phyloP scores from a whole-genome alignment of 2,113 vertebrate species.

The Mastomys coucha region DNA sequence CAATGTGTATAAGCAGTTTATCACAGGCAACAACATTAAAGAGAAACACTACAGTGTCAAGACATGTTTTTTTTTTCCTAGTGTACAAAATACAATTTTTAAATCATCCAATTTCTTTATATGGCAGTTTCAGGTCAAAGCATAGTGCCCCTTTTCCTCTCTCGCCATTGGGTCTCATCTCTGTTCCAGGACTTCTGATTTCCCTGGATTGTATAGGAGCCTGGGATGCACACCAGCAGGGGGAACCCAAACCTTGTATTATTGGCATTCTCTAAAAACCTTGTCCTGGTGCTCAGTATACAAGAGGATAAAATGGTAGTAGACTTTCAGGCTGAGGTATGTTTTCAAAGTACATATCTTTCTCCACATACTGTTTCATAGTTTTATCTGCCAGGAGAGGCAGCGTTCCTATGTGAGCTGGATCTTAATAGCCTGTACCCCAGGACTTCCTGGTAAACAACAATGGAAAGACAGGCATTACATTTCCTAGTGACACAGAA shows the following conservation, averaged over 20 bases:
- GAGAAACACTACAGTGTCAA: constrained; percentile 44
- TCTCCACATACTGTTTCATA: background rate
- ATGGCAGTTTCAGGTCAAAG: constrained; percentile 31
- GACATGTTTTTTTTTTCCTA: constrained; percentile 35
- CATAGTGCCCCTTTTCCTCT: background rate
- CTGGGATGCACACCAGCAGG: constrained; percentile 81
- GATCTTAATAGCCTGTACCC: constrained; percentile 33
- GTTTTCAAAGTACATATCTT: constrained; percentile 46
- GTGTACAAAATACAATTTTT: constrained; percentile 61
- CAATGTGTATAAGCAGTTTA: constrained; percentile 62
- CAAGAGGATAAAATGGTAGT: constrained; percentile 47
- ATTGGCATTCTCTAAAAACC: constrained; percentile 25
- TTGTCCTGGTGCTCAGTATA: background rate
- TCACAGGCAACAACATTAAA: constrained; percentile 43
- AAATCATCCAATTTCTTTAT: constrained; percentile 46
- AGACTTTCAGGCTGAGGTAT: constrained; percentile 54
- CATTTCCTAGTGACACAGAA: constrained; percentile 80
- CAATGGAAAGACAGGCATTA: constrained; percentile 79
- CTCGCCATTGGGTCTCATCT: background rate
- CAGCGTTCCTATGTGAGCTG: constrained; percentile 20
- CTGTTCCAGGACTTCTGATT: background rate
- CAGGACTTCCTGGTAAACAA: constrained; percentile 79
- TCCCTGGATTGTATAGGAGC: background rate
- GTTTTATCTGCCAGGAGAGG: constrained; percentile 57
- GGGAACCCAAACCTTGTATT: constrained; percentile 85